Evolutionary conservation across 1,140 invertebrate species (phyloP).

Genomic region (Eriosoma lanigerum): DNA sequence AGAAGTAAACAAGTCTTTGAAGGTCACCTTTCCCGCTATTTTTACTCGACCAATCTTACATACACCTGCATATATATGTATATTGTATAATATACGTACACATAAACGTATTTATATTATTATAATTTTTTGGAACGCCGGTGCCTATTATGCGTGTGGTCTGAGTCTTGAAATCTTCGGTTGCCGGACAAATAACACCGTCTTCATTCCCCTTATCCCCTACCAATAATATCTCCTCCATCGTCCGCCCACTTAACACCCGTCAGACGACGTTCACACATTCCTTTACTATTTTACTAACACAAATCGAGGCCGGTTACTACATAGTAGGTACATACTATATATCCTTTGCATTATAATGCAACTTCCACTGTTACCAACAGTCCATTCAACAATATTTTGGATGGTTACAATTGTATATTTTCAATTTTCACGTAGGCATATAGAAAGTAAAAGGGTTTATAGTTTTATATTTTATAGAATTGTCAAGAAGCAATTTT

Average conservation of each 20-base stretch:
- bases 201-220: background rate
- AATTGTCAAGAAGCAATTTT: too few species aligned
- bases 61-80: background rate
- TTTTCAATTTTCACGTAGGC: too few species aligned
- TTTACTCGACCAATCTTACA: conserved; percentile 14
- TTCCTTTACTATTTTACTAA: conserved; percentile 51
- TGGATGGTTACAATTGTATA: too few species aligned
- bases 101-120: too few species aligned
- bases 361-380: conserved; percentile 15
- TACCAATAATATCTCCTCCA: background rate
- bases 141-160: conserved; percentile 35
- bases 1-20: conserved; percentile 50
- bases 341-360: conserved; percentile 14
- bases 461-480: too few species aligned
- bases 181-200: background rate
- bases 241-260: conserved; percentile 29
- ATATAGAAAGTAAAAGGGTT: too few species aligned
- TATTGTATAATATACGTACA: background rate
- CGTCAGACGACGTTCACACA: conserved; percentile 14
- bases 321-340: background rate
- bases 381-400: conserved; percentile 29
- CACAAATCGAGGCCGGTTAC: background rate
- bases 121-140: background rate
- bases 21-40: conserved; percentile 44
- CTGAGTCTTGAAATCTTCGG: conserved; percentile 14